Evolutionary conservation across 2,113 vertebrate species (phyloP), one percentile per base, ranked within the genome.

Genomic region (Psilopsiagon aymara): DNA sequence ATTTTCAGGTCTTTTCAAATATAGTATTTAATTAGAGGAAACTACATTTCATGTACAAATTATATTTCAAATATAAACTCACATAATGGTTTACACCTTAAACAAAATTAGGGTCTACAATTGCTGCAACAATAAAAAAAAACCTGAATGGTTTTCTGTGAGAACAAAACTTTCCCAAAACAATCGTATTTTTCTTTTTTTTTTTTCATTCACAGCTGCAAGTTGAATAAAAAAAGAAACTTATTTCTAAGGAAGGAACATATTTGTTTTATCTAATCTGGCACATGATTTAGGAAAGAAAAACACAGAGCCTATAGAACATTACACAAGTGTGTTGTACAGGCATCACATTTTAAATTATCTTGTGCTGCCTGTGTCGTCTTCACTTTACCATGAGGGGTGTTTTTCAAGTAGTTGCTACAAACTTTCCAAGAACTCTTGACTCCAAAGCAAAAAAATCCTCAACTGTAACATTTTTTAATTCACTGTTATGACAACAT

Each of bases 171-270:
- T 41, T 94, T 81, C 46, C 46, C 35, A 76, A 88, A 90, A 6
- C 62, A 77, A 57, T 53, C 11, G 63, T 46, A 35, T 76, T 47
- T 96, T 82, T 59, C 9, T 37, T 23, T 43, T 66, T 63, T 78
- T 92, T 83, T 92, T 47, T 82, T 39, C 25, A 86, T 75, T 90
- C 74, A 68, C 92, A 92, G 81, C 31, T 74, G 79, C 59, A 93
- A 94, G 53, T 33, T 90, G 57, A 96, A 76, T 55, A 81, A 27
- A 91, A 79, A 95, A 92, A 95, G 8, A 46, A 92, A 74, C 8
- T n/a, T 78, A 31, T 68, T 90, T 91, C 47, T 87, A 55, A 88
- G 76, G 51, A 88, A 91, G 17, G 20, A 77, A 44, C 1, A 29
- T 31, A 85, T 91, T 86, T 60, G 17, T 60, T 53, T 24, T 93